Percentiles rank a stretch among this genome's conserved stretches.
phyloP scores from a whole-genome alignment of 92 coral and sea anemone species.

The Montipora capitata region DNA sequence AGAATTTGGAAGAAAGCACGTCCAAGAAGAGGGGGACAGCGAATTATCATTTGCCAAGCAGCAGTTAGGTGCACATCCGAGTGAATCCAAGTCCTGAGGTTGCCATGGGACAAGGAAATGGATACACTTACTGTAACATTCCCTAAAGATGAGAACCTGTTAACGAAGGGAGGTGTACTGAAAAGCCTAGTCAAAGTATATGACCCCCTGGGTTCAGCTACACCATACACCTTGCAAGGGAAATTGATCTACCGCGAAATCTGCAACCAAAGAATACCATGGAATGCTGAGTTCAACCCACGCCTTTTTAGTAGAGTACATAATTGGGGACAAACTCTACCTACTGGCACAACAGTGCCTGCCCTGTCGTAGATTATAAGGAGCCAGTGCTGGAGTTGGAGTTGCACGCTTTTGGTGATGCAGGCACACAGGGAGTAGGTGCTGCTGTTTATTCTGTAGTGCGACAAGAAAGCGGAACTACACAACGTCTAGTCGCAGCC shows the following conservation, averaged over 20 bases:
- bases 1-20: too few relatives aligned
- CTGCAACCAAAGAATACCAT: slow-evolving; percentile 45
- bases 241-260: slow-evolving; percentile 59
- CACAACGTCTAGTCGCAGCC: slow-evolving; percentile 15
- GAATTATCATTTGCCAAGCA: too few relatives aligned
- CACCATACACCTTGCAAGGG: slow-evolving; percentile 25
- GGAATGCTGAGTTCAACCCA: slow-evolving; percentile 46
- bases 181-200: slow-evolving; percentile 22
- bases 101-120: too few relatives aligned
- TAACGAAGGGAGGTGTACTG: background rate
- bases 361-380: too few relatives aligned
- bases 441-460: slow-evolving; percentile 54
- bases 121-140: too few relatives aligned
- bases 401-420: too few relatives aligned
- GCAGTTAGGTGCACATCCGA: too few relatives aligned
- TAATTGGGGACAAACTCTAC: slow-evolving; percentile 18
- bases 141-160: too few relatives aligned
- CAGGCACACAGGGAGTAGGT: slow-evolving; percentile 29
- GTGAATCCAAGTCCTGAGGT: too few relatives aligned
- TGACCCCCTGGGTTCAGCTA: slow-evolving; percentile 43
- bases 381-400: too few relatives aligned
- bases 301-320: background rate
- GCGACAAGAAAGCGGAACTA: slow-evolving; percentile 23
- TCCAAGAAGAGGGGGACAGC: too few relatives aligned
- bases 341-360: too few relatives aligned